phyloP scores from a whole-genome alignment of 2,113 vertebrate species.

The Thamnophis sirtalis region DNA sequence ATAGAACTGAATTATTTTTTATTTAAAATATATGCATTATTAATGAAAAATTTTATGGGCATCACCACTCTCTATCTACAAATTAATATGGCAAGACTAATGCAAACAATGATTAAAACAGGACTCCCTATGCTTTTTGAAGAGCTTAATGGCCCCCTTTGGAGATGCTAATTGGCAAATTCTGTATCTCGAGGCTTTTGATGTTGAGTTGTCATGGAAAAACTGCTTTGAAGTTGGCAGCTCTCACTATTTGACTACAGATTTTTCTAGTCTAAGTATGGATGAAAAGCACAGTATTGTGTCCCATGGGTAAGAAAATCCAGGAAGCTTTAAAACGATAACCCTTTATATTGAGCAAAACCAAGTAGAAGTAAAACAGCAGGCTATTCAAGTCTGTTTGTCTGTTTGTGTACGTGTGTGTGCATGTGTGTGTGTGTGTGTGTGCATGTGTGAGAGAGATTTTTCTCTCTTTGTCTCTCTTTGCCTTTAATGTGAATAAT shows the following conservation, averaged over 20 bases:
- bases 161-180: conserved; percentile 86
- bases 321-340: conserved; percentile 53
- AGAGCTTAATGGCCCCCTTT: conserved; percentile 77
- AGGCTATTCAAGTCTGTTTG: background rate
- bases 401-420: background rate
- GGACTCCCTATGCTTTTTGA: conserved; percentile 70
- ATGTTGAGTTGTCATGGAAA: conserved; percentile 77
- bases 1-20: conserved; percentile 51
- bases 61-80: conserved; percentile 49
- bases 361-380: conserved; percentile 37
- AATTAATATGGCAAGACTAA: conserved; percentile 63
- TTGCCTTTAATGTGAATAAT: conserved; percentile 13
- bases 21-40: conserved; percentile 25
- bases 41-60: conserved; percentile 49
- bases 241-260: conserved; percentile 73
- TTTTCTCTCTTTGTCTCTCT: background rate
- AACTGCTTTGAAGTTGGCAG: conserved; percentile 80
- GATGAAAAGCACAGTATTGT: conserved; percentile 67
- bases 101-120: conserved; percentile 68
- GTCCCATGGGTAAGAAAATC: conserved; percentile 60
- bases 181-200: conserved; percentile 73
- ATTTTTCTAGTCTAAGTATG: conserved; percentile 59
- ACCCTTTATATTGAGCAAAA: conserved; percentile 39
- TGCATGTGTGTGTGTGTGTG: background rate
- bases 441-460: background rate